Base-by-base conservation (phyloP, 2,113 vertebrate genomes). In the Paralichthys olivaceus region DNA sequence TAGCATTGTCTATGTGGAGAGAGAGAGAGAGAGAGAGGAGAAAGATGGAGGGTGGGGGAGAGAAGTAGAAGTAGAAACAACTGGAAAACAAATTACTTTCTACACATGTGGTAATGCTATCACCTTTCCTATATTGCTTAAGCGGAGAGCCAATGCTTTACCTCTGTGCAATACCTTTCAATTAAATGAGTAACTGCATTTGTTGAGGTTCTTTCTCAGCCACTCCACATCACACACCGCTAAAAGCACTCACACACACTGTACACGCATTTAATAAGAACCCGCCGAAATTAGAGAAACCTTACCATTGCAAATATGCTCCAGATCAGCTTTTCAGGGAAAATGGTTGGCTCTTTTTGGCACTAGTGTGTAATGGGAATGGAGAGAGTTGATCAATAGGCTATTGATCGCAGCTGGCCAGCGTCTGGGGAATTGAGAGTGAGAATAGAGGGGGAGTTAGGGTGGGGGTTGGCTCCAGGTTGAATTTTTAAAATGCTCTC, bases 381-480 rank as follows among this genome's bases (percentile, higher is more conserved):
- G 93, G 93, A 93, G 94, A 90, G 93, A 93, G 91, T 75, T 93
- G 94, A 95, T 95, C 95, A 90, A 95, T 95, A 95, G 81, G 79
- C 78, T 94, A 95, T 95, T 93, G 95, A 95, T 95, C 75, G 81
- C 69, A 81, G 93, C 92, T 84, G 93, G 94, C 90, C 86, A 90
- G 92, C 90, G 92, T 93, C 93, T 92, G 89, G 93, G 90, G 94
- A 93, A 94, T 94, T 93, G 93, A 94, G 93, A 93, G 93, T 91
- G 93, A 94, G 91, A 92, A 93, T 88, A 89, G 83, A 88, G 79
- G 87, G 59, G 88, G 88, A 88, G 87, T 88, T 68, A 64, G 87
- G 89, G 89, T 91, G 93, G 92, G 92, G 89, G 92, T 88, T 90
- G 91, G 91, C 84, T 93, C 90, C 90, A 90, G 91, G 93, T 92